phyloP scores from a whole-genome alignment of 2,113 vertebrate genomes.

The Crotalus helleri region DNA sequence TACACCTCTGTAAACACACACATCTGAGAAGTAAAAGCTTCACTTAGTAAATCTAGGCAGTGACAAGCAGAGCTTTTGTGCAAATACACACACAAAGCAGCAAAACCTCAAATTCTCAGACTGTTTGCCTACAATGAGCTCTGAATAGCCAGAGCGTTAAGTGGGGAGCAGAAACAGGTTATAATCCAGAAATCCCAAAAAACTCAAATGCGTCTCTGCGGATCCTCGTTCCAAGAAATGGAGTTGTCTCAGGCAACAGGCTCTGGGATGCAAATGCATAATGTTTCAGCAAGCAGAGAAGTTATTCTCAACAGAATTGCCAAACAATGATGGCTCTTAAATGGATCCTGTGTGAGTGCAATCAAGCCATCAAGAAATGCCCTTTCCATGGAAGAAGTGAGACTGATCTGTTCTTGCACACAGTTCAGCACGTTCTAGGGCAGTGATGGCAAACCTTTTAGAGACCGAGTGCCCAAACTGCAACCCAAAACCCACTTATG shows the following conservation, averaged over 20 bases:
- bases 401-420: neutral
- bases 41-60: neutral
- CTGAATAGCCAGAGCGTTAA: neutral
- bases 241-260: neutral
- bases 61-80: neutral
- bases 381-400: neutral
- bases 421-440: neutral
- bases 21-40: neutral
- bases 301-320: neutral
- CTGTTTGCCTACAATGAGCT: neutral
- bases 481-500: too few relatives aligned
- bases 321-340: neutral
- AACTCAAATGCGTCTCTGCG: neutral
- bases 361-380: neutral
- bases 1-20: neutral
- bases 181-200: neutral
- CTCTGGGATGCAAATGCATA: neutral
- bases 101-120: neutral
- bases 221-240: neutral
- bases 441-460: too few relatives aligned
- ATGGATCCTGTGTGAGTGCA: neutral
- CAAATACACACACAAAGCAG: neutral
- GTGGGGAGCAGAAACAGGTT: neutral
- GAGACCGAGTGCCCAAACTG: too few relatives aligned
- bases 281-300: neutral